Conservation (phyloP, 2,113 vertebrate genomes). For the Podarcis muralis region DNA sequence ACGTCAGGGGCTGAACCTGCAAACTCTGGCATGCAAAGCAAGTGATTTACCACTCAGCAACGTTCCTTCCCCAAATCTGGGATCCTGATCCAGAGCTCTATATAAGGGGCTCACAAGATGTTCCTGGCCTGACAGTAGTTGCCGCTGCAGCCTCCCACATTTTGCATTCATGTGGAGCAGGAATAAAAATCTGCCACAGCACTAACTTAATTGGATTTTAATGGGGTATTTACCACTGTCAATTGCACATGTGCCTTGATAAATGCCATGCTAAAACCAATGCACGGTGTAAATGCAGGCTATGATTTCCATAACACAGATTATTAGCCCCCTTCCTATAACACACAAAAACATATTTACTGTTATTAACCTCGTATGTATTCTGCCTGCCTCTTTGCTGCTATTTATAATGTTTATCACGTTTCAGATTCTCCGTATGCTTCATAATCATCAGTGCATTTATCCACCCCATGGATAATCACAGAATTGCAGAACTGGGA, state of each 20-base stretch:
- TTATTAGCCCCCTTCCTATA: not conserved
- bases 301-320: not conserved
- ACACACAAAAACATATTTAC: conserved; percentile 7
- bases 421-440: not conserved
- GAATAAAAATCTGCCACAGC: not conserved
- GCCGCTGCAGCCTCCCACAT: not conserved
- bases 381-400: not conserved
- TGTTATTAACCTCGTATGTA: not conserved
- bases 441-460: not conserved
- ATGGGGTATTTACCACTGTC: not conserved
- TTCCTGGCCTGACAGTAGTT: not conserved
- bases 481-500: too few species aligned
- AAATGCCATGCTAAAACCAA: not conserved
- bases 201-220: not conserved
- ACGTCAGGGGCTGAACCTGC: too few species aligned
- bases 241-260: not conserved
- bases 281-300: not conserved
- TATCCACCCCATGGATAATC: not conserved
- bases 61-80: too few species aligned
- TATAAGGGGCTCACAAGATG: not conserved
- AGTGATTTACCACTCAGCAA: too few species aligned
- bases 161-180: not conserved
- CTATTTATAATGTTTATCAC: not conserved
- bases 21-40: too few species aligned
- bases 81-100: not conserved